Conservation (phyloP, 2,888 invertebrate genomes). For the Euzophera pinguis region DNA sequence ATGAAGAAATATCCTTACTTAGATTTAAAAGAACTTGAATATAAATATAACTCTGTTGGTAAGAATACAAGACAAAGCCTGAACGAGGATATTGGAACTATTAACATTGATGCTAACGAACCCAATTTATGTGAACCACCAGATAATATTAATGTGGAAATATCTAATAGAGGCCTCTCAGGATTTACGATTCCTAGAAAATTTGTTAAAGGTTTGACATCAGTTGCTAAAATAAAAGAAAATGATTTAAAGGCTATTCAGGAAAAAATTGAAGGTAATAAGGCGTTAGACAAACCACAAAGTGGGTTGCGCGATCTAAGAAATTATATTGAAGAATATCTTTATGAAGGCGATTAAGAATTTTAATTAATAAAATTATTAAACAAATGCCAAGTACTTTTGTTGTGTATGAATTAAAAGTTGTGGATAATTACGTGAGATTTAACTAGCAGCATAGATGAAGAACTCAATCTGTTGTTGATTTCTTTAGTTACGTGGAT, state of each 20-base stretch:
- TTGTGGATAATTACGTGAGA: no score
- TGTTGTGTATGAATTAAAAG: no score
- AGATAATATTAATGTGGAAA: constrained; percentile 56
- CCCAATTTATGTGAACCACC: constrained; percentile 45
- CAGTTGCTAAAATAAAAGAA: constrained; percentile 25
- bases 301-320: constrained; percentile 19
- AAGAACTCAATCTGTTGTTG: no score
- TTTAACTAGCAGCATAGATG: no score
- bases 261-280: constrained; percentile 14
- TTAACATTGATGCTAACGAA: constrained; percentile 35
- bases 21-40: constrained; percentile 58
- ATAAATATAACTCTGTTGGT: constrained; percentile 43
- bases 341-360: background rate
- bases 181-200: constrained; percentile 62
- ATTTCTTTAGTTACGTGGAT: no score
- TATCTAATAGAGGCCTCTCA: constrained; percentile 60
- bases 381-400: no score
- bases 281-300: constrained; percentile 20
- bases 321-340: background rate
- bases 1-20: constrained; percentile 71
- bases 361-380: no score
- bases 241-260: constrained; percentile 20
- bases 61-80: constrained; percentile 50
- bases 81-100: constrained; percentile 30
- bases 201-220: constrained; percentile 29